Conservation (phyloP, 2,888 invertebrate genomes). For the Nematopogon swammerdamellus region DNA sequence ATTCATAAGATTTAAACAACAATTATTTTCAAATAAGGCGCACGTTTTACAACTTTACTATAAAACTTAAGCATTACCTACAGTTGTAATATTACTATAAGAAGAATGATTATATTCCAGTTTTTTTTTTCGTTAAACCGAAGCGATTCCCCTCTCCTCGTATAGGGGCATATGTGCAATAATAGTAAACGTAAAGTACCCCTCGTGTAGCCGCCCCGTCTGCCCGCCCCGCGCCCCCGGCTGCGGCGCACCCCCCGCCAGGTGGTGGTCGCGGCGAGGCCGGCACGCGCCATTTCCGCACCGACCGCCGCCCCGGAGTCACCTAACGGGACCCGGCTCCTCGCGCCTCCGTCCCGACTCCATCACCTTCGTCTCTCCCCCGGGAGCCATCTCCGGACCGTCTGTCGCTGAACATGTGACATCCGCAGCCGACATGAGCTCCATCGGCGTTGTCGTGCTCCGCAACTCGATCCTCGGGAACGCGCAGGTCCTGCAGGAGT, state of each 20-base stretch:
- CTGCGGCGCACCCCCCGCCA: neutral
- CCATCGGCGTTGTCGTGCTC: conserved; percentile 57
- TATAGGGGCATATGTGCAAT: conserved; percentile 52
- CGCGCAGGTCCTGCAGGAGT: conserved; percentile 63
- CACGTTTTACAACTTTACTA: no score
- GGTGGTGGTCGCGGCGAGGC: conserved; percentile 12
- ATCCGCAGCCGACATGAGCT: conserved; percentile 42
- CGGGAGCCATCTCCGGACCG: conserved; percentile 15
- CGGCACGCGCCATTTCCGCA: conserved; percentile 54
- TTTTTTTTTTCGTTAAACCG: conserved; percentile 15
- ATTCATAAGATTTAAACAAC: no score
- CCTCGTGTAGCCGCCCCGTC: conserved; percentile 34
- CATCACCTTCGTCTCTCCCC: neutral
- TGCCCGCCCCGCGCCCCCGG: conserved; percentile 22
- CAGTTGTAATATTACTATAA: no score
- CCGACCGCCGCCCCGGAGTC: conserved; percentile 49
- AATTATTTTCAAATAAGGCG: no score
- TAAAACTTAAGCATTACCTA: no score
- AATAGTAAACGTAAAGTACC: conserved; percentile 52
- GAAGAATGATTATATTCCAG: no score
- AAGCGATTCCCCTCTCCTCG: conserved; percentile 36
- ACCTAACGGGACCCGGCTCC: conserved; percentile 25
- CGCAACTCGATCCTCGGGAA: conserved; percentile 57
- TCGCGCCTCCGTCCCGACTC: no score
- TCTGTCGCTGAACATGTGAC: conserved; percentile 33